A percentile compares a stretch with the other conserved stretches of the same genome.
Evolutionary conservation across 2,797 vertebrate species (phyloP).

Genomic region (Hemibagrus guttatus): DNA sequence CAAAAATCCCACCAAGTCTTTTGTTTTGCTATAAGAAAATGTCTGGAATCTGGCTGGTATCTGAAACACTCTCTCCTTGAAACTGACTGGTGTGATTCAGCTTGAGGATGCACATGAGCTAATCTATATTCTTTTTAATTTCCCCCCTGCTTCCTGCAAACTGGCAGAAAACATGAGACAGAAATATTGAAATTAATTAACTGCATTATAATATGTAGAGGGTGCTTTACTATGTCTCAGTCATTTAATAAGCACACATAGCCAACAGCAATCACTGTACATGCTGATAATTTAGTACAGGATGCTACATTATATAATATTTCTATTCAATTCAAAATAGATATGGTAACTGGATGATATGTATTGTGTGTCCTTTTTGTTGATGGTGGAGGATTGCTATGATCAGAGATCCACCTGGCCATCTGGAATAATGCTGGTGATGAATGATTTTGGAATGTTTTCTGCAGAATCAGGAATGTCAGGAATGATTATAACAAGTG

Average conservation of each 20-base stretch:
- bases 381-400: background rate
- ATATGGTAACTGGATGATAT: background rate
- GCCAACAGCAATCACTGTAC: background rate
- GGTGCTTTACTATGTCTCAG: background rate
- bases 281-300: background rate
- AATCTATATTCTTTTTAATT: background rate
- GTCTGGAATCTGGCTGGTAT: background rate
- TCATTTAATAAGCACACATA: background rate
- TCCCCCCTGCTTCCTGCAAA: background rate
- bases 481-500: constrained; percentile 47
- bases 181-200: background rate
- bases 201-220: background rate
- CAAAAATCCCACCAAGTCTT: background rate
- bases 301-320: background rate
- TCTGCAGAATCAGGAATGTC: constrained; percentile 53
- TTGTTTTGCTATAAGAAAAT: background rate
- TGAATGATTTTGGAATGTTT: constrained; percentile 32
- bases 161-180: background rate
- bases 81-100: constrained; percentile 5
- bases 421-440: constrained; percentile 48
- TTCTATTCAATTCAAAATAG: background rate
- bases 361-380: constrained; percentile 11
- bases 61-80: background rate
- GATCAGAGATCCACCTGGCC: constrained; percentile 40
- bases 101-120: background rate